Conservation (phyloP, 2,113 vertebrate species). For the Muntiacus reevesi region DNA sequence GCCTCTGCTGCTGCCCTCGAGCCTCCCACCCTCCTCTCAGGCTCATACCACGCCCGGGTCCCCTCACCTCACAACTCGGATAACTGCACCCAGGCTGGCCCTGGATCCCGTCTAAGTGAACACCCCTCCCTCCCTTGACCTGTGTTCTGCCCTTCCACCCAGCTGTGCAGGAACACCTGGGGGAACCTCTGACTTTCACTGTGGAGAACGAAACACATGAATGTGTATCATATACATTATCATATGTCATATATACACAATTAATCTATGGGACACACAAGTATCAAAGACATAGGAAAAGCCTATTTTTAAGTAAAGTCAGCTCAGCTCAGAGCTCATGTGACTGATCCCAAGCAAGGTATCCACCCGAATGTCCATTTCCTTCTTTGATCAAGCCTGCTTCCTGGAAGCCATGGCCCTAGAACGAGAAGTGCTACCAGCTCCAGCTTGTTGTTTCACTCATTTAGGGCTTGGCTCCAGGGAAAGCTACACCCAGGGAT, state of each 20-base stretch:
- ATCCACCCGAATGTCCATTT: fast-evolving
- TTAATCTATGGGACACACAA: not conserved
- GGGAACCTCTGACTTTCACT: not conserved
- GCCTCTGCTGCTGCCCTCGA: not conserved
- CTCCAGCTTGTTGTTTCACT: not conserved
- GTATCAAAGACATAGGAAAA: not conserved
- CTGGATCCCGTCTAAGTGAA: fast-evolving
- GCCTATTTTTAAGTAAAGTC: not conserved
- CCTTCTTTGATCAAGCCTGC: not conserved
- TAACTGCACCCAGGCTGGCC: no score
- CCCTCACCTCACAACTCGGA: no score
- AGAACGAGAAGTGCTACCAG: fast-evolving
- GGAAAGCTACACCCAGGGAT: no score
- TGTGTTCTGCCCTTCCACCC: fast-evolving
- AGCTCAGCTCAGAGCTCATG: not conserved
- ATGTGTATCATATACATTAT: not conserved
- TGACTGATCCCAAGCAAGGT: not conserved
- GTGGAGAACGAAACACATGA: not conserved
- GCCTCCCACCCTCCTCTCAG: not conserved
- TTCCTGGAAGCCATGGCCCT: not conserved
- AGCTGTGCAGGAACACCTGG: fast-evolving
- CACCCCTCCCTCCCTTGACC: not conserved
- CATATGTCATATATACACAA: not conserved
- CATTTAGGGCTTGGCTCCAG: fast-evolving
- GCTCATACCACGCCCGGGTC: fast-evolving